Conservation (phyloP, 2,113 vertebrate genomes). For the Anguilla japonica region DNA sequence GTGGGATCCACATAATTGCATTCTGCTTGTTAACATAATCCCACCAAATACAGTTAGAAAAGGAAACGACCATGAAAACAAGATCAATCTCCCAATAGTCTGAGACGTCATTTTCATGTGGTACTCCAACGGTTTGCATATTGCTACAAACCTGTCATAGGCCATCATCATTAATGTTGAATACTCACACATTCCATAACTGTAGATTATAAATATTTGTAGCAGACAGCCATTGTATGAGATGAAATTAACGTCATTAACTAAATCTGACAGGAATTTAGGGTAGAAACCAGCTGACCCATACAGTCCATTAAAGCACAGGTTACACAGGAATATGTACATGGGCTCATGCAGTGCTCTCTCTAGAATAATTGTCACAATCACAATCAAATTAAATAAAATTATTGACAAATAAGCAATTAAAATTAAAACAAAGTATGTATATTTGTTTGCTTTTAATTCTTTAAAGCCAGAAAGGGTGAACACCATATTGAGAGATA, state of each 20-base stretch:
- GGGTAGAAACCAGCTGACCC: conserved; percentile 47
- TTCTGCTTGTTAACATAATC: neutral
- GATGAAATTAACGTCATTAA: conserved; percentile 51
- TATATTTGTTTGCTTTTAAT: neutral
- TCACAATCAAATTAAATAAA: neutral
- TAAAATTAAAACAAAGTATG: neutral
- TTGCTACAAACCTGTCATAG: conserved; percentile 61
- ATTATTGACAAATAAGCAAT: neutral
- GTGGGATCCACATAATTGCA: conserved; percentile 15
- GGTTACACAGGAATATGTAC: conserved; percentile 21
- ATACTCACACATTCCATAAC: conserved; percentile 49
- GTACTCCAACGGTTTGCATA: conserved; percentile 59
- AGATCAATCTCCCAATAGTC: neutral
- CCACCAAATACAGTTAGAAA: neutral
- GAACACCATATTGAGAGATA: conserved; percentile 34
- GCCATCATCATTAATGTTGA: conserved; percentile 60
- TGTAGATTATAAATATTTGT: conserved; percentile 59
- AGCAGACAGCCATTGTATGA: conserved; percentile 53
- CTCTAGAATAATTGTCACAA: neutral
- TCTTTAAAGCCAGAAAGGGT: conserved; percentile 41
- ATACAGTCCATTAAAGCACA: conserved; percentile 14
- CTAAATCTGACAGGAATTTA: conserved; percentile 57
- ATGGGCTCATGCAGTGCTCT: conserved; percentile 20
- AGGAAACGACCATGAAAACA: neutral
- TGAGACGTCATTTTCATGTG: conserved; percentile 42